phyloP scores from a whole-genome alignment of 2,888 invertebrate genomes.

The Heliothis peltigera region DNA sequence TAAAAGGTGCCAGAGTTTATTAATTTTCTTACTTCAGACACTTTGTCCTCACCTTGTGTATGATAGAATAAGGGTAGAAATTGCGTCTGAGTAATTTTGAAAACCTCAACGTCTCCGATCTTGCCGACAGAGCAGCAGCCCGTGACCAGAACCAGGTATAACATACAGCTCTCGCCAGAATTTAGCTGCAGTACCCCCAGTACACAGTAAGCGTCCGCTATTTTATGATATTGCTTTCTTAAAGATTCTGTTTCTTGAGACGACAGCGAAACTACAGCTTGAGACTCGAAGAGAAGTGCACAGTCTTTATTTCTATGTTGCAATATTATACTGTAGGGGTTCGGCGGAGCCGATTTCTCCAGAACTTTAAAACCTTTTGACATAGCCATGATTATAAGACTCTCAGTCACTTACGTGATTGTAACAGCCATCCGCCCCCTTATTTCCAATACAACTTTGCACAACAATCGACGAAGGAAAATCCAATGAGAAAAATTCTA shows the following conservation, averaged over 20 bases:
- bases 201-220: constrained; percentile 98
- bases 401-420: constrained; percentile 63
- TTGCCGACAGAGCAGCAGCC: constrained; percentile 99
- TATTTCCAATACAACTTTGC: constrained; percentile 46
- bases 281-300: constrained; percentile 97
- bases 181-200: constrained; percentile 97
- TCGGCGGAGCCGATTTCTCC: constrained; percentile 96
- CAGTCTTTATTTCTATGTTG: constrained; percentile 96
- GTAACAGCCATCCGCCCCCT: constrained; percentile 79
- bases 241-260: constrained; percentile 96
- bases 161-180: constrained; percentile 94
- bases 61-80: constrained; percentile 96
- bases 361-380: constrained; percentile 97
- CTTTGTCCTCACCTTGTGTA: constrained; percentile 90
- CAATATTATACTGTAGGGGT: constrained; percentile 96
- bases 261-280: constrained; percentile 96
- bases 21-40: constrained; percentile 93
- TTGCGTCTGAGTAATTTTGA: constrained; percentile 97
- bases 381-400: constrained; percentile 94
- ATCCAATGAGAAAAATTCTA: constrained; percentile 48
- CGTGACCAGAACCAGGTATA: constrained; percentile 97
- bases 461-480: constrained; percentile 57
- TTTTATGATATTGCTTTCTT: constrained; percentile 96
- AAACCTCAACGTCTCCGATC: constrained; percentile 98
- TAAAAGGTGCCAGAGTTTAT: constrained; percentile 99